These are phyloP conservation scores for Napeogenes inachia DNA, from an alignment of 2,888 invertebrate genomes.

Conservation along the genomic window DNA sequence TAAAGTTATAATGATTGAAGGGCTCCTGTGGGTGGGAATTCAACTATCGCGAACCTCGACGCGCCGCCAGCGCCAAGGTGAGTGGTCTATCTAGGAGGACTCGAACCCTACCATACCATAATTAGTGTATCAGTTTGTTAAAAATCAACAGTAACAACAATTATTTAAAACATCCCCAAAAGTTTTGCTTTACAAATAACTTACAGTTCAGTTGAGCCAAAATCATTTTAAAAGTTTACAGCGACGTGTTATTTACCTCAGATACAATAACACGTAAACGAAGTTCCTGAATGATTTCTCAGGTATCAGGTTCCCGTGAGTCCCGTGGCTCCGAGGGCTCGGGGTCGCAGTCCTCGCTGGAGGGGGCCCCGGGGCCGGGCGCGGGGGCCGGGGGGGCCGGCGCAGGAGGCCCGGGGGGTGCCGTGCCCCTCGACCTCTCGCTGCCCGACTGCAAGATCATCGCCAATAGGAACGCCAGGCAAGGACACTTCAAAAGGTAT, in stretches of 20 bases:
- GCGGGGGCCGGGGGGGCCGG: conserved; percentile 44
- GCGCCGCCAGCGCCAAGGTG: conserved; percentile 11
- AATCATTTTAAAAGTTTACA: not conserved
- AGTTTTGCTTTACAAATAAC: too few species aligned
- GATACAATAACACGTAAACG: not conserved
- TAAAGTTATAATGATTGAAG: too few species aligned
- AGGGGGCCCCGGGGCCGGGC: conserved; percentile 24
- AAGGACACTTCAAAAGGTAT: conserved; percentile 40
- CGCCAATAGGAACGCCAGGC: conserved; percentile 69
- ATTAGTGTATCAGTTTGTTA: too few species aligned
- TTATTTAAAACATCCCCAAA: too few species aligned
- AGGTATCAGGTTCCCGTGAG: conserved; percentile 42
- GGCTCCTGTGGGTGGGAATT: too few species aligned
- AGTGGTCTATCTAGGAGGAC: too few species aligned
- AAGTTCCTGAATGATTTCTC: not conserved
- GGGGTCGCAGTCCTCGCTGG: conserved; percentile 41
- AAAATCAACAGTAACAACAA: too few species aligned
- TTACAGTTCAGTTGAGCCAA: not conserved
- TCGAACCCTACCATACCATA: too few species aligned
- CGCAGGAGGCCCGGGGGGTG: conserved; percentile 56
- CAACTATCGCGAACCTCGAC: conserved; percentile 31
- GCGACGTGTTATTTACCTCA: not conserved
- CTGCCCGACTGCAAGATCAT: conserved; percentile 72
- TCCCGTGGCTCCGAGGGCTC: conserved; percentile 35
- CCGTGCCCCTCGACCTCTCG: conserved; percentile 58